A percentile compares a stretch with the other conserved stretches of the same genome.
phyloP scores from a whole-genome alignment of 2,888 invertebrate genomes.

The Calliscelio sp. region DNA sequence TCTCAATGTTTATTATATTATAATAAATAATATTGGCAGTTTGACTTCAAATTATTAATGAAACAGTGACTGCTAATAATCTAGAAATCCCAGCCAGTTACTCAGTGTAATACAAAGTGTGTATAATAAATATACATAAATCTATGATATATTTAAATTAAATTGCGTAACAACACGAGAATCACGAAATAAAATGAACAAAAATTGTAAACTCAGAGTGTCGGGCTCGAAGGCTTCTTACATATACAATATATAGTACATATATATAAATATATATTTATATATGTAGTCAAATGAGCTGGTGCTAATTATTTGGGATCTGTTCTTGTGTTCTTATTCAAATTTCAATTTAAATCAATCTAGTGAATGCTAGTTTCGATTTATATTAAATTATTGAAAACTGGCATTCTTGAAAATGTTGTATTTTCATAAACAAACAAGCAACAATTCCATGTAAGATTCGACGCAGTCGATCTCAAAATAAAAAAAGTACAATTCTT shows the following conservation, averaged over 20 bases:
- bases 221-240: constrained; percentile 27
- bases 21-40: constrained; percentile 79
- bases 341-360: too few relatives aligned
- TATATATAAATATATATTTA: constrained; percentile 36
- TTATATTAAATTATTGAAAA: too few relatives aligned
- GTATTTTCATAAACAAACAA: constrained; percentile 49
- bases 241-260: too few relatives aligned
- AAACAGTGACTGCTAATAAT: constrained; percentile 77
- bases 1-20: too few relatives aligned
- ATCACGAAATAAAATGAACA: too few relatives aligned
- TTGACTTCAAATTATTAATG: constrained; percentile 50
- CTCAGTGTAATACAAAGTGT: constrained; percentile 78
- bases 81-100: constrained; percentile 78
- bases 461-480: constrained; percentile 45
- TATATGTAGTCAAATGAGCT: constrained; percentile 35
- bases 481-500: constrained; percentile 15
- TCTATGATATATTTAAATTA: constrained; percentile 72
- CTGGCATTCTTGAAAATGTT: constrained; percentile 23
- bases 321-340: too few relatives aligned
- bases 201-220: constrained; percentile 28
- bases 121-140: constrained; percentile 66
- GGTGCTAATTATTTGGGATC: constrained; percentile 55
- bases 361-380: too few relatives aligned
- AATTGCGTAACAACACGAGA: constrained; percentile 21
- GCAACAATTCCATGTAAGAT: too few relatives aligned